Conservation (phyloP, 1,140 invertebrate genomes). For the Drosophila kikkawai region DNA sequence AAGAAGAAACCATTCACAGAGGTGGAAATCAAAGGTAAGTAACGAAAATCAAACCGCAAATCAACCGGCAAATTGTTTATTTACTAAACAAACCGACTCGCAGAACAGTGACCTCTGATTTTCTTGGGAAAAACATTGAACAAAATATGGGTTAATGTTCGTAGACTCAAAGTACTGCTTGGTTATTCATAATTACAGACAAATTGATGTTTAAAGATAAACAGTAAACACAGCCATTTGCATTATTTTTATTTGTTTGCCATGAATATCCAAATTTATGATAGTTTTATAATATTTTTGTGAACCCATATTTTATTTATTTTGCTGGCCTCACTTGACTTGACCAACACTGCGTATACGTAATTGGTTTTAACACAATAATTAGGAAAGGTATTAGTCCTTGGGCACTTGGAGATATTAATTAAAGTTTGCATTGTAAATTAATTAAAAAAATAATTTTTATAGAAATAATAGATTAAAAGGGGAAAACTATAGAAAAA, state of each 20-base stretch:
- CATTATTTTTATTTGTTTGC: neutral
- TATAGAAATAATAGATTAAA: too few relatives aligned
- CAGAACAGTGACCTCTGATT: constrained; percentile 35
- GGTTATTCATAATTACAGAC: constrained; percentile 15
- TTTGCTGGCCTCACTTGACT: neutral
- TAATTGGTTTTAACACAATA: constrained; percentile 13
- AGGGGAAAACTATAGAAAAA: neutral
- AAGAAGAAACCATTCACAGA: constrained; percentile 85
- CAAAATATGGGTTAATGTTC: constrained; percentile 29
- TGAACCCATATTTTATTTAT: neutral
- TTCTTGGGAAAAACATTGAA: constrained; percentile 16
- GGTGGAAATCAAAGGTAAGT: constrained; percentile 80
- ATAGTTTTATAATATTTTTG: neutral
- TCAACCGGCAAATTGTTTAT: constrained; percentile 39
- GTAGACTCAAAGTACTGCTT: neutral
- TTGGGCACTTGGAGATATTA: neutral
- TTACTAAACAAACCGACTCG: constrained; percentile 25
- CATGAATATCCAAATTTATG: too few relatives aligned
- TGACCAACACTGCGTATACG: constrained; percentile 48
- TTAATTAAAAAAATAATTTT: neutral
- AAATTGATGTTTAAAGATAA: constrained; percentile 31
- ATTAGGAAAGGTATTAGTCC: neutral
- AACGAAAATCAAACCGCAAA: constrained; percentile 35
- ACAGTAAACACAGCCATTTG: neutral
- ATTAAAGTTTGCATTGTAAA: neutral